These are phyloP conservation scores for Glaucopsyche alexis DNA, from an alignment of 2,888 invertebrate species.

Conservation along the genomic window DNA sequence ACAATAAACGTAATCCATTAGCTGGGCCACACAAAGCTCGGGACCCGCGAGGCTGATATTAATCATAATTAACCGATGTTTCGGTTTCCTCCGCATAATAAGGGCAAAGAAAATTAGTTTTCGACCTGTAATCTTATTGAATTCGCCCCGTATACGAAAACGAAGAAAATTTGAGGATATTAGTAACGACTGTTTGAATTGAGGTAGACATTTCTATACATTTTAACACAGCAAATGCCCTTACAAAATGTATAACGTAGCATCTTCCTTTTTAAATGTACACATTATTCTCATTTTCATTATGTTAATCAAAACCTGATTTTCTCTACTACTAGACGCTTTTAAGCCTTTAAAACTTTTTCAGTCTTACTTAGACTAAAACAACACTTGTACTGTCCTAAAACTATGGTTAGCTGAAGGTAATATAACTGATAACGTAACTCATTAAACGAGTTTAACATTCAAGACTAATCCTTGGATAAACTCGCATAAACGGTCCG, in stretches of 20 bases:
- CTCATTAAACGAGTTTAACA: not conserved
- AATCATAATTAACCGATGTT: constrained; percentile 28
- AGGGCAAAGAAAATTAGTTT: constrained; percentile 8
- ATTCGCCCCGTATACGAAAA: not conserved
- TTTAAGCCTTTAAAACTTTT: too few relatives aligned
- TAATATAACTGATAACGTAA: not conserved
- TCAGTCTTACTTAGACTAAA: not conserved
- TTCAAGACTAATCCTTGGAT: not conserved
- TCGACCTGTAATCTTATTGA: not conserved
- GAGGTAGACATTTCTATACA: too few relatives aligned
- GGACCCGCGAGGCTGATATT: constrained; percentile 15
- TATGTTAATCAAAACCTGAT: too few relatives aligned
- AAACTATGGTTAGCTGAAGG: not conserved
- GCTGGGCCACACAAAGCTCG: not conserved
- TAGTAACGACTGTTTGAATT: not conserved
- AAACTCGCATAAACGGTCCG: constrained; percentile 2
- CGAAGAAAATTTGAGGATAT: not conserved
- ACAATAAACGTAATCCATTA: constrained; percentile 28
- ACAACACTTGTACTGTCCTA: not conserved
- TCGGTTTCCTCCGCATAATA: constrained; percentile 24
- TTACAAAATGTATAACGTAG: too few relatives aligned
- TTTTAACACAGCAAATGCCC: too few relatives aligned
- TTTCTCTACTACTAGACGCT: too few relatives aligned
- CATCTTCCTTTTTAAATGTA: too few relatives aligned
- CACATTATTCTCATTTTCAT: too few relatives aligned